Evolutionary conservation across 1,140 invertebrate species (phyloP), one percentile per base, ranked within the genome.

Genomic region (Trachymyrmex cornetzi): DNA sequence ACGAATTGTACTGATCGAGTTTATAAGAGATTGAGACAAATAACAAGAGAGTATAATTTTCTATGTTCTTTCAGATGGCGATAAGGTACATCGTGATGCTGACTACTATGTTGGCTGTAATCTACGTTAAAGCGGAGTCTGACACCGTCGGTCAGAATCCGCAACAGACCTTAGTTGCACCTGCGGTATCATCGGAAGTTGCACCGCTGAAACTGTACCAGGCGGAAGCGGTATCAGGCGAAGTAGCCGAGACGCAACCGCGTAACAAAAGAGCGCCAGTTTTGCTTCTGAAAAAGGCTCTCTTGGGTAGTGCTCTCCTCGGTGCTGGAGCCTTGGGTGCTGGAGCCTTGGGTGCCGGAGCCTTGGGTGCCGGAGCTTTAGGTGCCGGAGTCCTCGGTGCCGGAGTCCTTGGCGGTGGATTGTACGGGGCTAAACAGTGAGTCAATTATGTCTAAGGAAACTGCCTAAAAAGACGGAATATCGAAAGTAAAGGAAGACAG

Each of bases 341-440:
- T 0, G 72, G 64, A 30, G 30, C 57, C 64, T 44, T 81, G 6
- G 89, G 89, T 19, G 86, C 67, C 34, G 81, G 77, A 59, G 77
- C 66, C 4, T 7, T 88, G 86, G 88, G 89, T 19, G 86, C 67
- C 34, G 81, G 77, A 59, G 77, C 66, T 7, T 7, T 88, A 0
- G 87, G 87, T n/a, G 82, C 44, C 1, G 90, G 90, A 38, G 74
- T 63, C 22, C 50, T 92, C 0, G 86, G 88, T 0, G 91, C 81
- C 3, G 89, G 90, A 14, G 1, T 77, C 3, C 5, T 89, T 0
- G 86, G 88, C 1, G 91, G 66, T 1, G 89, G 90, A 55, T 85
- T 92, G 11, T 89, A 91, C 72, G 88, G 87, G 22, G 72, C 80
- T 44, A 91, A 86, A 85, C 59, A 72, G 93, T 93, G 30, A 90